A percentile compares a stretch with the other conserved stretches of the same genome.
Conservation (phyloP, 2,113 vertebrate genomes). For the Galemys pyrenaicus region DNA sequence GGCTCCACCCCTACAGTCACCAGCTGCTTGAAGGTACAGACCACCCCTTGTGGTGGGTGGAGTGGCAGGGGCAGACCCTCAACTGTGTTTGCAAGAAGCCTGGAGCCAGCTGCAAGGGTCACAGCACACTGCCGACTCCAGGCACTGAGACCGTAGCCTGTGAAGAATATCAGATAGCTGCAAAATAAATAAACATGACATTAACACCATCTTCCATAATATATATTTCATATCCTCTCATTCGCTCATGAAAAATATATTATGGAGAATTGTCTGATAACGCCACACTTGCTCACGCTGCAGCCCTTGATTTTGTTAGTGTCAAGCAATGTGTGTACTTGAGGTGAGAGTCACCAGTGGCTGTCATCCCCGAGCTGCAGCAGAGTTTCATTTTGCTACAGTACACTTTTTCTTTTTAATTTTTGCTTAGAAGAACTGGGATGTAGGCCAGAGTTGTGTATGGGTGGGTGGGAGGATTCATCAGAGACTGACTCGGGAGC, state of each 20-base stretch:
- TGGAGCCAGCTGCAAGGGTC: not conserved
- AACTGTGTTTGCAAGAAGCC: not conserved
- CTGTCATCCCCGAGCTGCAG: not conserved
- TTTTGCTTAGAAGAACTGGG: no score
- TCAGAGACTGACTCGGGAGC: no score
- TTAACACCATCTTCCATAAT: slow-evolving; percentile 21
- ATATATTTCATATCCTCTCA: slow-evolving; percentile 48
- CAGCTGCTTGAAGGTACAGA: not conserved
- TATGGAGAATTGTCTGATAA: not conserved
- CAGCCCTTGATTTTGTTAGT: not conserved
- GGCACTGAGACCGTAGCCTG: not conserved
- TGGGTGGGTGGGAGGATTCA: no score
- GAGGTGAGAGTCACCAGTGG: not conserved
- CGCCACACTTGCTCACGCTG: not conserved
- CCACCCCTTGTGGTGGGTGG: not conserved
- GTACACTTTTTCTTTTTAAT: not conserved
- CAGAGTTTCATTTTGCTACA: not conserved
- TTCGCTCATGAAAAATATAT: slow-evolving; percentile 56
- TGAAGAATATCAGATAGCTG: not conserved
- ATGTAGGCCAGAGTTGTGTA: no score
- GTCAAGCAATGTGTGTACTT: not conserved
- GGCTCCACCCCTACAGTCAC: not conserved
- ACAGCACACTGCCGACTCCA: not conserved
- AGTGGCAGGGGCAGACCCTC: not conserved
- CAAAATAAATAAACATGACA: slow-evolving; percentile 33